Evolutionary conservation across 1,140 invertebrate species (phyloP).

Genomic region (Drosophila sp.): DNA sequence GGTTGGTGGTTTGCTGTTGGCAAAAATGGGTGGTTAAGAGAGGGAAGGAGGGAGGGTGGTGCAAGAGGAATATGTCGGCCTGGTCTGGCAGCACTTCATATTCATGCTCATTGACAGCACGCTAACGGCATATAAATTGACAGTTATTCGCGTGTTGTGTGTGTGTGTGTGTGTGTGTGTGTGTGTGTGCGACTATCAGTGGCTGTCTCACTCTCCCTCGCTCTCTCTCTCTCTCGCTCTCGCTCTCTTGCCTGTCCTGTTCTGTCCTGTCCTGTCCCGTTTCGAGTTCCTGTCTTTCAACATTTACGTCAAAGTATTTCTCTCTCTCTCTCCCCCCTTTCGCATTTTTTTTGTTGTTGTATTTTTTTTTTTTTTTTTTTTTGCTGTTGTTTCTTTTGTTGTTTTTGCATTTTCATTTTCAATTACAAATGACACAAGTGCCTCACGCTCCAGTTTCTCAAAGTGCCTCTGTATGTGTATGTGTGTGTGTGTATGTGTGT

Average conservation of each 20-base stretch:
- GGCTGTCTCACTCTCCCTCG: constrained; percentile 1
- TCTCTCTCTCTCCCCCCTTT: neutral
- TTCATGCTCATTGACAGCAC: constrained; percentile 80
- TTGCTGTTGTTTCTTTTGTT: constrained; percentile 36
- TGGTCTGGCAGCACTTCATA: constrained; percentile 59
- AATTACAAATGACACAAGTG: constrained; percentile 82
- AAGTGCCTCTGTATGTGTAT: constrained; percentile 20
- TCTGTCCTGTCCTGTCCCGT: neutral
- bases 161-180: neutral
- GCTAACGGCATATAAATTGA: constrained; percentile 81
- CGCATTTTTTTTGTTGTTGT: no score
- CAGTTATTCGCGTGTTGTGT: constrained; percentile 62
- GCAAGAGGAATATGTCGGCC: neutral
- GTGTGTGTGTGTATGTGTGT: constrained; percentile 19
- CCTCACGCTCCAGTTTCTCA: constrained; percentile 74
- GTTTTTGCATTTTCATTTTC: constrained; percentile 74
- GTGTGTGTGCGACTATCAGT: constrained; percentile 8
- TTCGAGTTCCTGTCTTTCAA: constrained; percentile 10
- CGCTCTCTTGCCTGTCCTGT: neutral
- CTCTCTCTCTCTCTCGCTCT: neutral
- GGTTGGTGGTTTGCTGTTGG: constrained; percentile 17
- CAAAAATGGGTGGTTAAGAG: neutral
- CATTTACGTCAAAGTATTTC: constrained; percentile 48
- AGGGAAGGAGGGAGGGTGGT: neutral
- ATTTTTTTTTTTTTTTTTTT: neutral